Conservation (phyloP, 2,113 vertebrate genomes). For the Erpornis zantholeuca region DNA sequence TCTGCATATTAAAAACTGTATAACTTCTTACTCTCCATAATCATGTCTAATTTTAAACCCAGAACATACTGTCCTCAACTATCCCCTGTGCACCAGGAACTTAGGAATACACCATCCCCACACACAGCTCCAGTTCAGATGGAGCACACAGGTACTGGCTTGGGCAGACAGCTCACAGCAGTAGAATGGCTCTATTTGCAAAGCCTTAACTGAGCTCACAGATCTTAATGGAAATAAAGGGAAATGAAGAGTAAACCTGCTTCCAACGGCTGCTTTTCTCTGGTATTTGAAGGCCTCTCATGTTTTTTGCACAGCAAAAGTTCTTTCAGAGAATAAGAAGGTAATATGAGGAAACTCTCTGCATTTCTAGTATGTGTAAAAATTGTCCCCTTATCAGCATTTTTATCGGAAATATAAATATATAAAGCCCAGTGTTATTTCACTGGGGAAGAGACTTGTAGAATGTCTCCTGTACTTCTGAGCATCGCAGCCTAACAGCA, state of each 20-base stretch:
- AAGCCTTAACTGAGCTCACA: neutral
- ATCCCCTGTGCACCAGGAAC: neutral
- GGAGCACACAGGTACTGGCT: neutral
- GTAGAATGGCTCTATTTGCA: neutral
- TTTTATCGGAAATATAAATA: neutral
- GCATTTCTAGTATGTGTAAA: neutral
- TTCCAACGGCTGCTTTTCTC: neutral
- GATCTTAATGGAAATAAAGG: neutral
- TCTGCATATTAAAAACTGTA: neutral
- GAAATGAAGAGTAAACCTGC: neutral
- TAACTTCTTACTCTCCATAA: neutral
- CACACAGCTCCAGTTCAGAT: neutral
- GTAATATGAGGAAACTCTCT: neutral
- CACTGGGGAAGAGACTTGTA: neutral
- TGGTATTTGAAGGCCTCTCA: neutral
- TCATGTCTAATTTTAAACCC: neutral
- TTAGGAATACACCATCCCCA: neutral
- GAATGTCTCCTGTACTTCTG: neutral
- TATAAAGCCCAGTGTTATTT: neutral
- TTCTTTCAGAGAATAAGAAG: neutral
- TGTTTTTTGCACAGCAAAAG: neutral
- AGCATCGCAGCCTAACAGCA: neutral
- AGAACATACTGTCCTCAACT: neutral
- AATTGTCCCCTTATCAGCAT: neutral
- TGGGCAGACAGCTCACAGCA: neutral